These are phyloP conservation scores for Rhinatrema bivittatum DNA, from an alignment of 2,797 vertebrate genomes.

Conservation along the genomic window DNA sequence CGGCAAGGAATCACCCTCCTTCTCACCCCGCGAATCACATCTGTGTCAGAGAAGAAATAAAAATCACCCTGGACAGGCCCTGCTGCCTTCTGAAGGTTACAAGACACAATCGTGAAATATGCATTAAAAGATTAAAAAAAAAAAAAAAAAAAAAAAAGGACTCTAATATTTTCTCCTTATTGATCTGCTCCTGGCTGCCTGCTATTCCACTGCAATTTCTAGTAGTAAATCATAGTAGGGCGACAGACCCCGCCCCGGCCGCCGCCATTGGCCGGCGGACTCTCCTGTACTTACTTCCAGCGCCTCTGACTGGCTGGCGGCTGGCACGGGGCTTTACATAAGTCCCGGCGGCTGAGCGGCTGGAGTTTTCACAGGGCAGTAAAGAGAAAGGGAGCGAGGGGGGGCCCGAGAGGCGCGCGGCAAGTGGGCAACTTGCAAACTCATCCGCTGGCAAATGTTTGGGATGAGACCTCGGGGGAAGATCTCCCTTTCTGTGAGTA, in stretches of 20 bases:
- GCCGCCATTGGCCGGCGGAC: slow-evolving; percentile 27
- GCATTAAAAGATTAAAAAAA: slow-evolving; percentile 1
- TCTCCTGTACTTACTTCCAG: too few species aligned
- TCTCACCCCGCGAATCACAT: slow-evolving; percentile 19
- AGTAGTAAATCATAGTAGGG: slow-evolving; percentile 35
- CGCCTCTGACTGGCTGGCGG: slow-evolving; percentile 44
- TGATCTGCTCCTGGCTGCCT: slow-evolving; percentile 11
- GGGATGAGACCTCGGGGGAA: neutral
- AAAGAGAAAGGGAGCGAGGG: too few species aligned
- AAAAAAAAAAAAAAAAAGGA: too few species aligned
- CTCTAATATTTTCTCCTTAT: slow-evolving; percentile 17
- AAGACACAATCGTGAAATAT: neutral
- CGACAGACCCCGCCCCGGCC: slow-evolving; percentile 32
- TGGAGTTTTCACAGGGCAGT: too few species aligned
- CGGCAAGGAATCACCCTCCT: neutral
- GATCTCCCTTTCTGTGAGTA: slow-evolving; percentile 2
- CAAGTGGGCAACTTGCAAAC: slow-evolving; percentile 5
- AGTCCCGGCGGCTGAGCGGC: slow-evolving; percentile 41
- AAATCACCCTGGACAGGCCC: neutral
- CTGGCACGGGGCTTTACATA: slow-evolving; percentile 52
- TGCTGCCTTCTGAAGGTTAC: slow-evolving; percentile 12
- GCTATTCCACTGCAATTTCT: slow-evolving; percentile 21
- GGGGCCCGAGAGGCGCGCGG: too few species aligned
- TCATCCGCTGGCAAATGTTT: neutral
- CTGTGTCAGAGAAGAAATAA: neutral